Evolutionary conservation across 1,140 invertebrate genomes (phyloP).

Genomic region (Listronotus bonariensis): DNA sequence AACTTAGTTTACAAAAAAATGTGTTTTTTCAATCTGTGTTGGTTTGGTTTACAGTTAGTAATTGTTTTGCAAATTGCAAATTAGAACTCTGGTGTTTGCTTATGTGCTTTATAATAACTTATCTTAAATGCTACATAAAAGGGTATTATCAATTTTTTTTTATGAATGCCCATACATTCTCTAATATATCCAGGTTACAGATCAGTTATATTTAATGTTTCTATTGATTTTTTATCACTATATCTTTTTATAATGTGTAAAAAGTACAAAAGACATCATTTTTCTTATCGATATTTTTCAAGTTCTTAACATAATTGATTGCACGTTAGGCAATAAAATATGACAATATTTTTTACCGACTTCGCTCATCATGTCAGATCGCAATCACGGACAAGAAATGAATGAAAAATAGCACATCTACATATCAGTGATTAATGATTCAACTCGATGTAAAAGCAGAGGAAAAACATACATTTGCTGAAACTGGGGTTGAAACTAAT

Average conservation of each 20-base stretch:
- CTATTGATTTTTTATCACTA: too few relatives aligned
- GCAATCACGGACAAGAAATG: conserved; percentile 66
- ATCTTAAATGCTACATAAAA: too few relatives aligned
- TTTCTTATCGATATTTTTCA: conserved; percentile 24
- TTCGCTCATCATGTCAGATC: conserved; percentile 59
- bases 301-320: conserved; percentile 37
- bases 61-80: too few relatives aligned
- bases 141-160: too few relatives aligned
- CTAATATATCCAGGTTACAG: too few relatives aligned
- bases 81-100: too few relatives aligned
- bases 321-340: conserved; percentile 34
- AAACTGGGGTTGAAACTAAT: conserved; percentile 32
- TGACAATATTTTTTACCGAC: conserved; percentile 36
- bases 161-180: too few relatives aligned
- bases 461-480: conserved; percentile 26
- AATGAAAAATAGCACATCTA: conserved; percentile 39
- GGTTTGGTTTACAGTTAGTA: too few relatives aligned
- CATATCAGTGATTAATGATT: conserved; percentile 39
- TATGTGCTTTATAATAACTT: too few relatives aligned
- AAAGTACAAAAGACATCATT: conserved; percentile 28
- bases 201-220: too few relatives aligned
- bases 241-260: not conserved
- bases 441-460: conserved; percentile 21
- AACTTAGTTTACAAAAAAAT: too few relatives aligned
- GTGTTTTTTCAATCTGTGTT: too few relatives aligned